Evolutionary conservation across 1,140 invertebrate genomes (phyloP).

Genomic region (Zaprionus lachaisei): DNA sequence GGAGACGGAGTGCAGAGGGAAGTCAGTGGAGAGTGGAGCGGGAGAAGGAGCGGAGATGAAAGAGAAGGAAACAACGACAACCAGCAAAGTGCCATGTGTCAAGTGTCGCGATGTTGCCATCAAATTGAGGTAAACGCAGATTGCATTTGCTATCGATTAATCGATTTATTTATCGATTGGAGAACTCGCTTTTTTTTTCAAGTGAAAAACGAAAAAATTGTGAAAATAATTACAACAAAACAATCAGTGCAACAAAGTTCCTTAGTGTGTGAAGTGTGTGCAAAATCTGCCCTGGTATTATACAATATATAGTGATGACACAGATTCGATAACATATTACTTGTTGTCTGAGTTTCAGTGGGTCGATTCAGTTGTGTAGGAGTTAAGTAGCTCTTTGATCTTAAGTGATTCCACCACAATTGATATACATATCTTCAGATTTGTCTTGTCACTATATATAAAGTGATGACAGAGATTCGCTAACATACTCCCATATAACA

Average conservation of each 20-base stretch:
- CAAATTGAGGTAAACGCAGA: slow-evolving; percentile 69
- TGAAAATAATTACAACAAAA: background rate
- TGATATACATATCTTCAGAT: no score
- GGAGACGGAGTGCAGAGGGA: background rate
- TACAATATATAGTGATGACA: no score
- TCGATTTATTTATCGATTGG: background rate
- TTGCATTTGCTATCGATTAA: background rate
- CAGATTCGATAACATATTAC: no score
- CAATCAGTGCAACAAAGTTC: background rate
- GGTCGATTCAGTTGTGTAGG: no score
- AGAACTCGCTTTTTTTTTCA: background rate
- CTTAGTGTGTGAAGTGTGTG: background rate
- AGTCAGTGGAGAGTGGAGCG: background rate
- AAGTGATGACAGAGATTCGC: no score
- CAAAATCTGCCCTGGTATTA: no score
- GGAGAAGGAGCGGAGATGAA: background rate
- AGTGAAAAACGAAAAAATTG: slow-evolving; percentile 2
- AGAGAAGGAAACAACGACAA: background rate
- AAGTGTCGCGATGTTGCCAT: slow-evolving; percentile 79
- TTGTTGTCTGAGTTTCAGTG: no score
- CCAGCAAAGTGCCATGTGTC: slow-evolving; percentile 71
- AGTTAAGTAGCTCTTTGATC: no score
- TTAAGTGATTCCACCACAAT: no score
- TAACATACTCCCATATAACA: no score
- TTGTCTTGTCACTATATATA: no score